Conservation (phyloP, 2,888 invertebrate species). For the Habroteleia sp. region DNA sequence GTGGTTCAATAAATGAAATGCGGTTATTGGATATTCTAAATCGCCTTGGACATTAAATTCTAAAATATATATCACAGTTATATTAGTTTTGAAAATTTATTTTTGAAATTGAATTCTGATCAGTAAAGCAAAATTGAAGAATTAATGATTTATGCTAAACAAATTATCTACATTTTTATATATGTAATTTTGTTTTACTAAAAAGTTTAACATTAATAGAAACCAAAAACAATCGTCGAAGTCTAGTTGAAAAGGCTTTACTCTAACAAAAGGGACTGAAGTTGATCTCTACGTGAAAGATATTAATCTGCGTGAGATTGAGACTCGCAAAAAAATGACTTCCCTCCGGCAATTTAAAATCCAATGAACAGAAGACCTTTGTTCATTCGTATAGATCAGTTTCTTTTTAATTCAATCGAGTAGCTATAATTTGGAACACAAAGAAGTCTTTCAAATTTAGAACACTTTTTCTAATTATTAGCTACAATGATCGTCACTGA, state of each 20-base stretch:
- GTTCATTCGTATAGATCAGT: conserved; percentile 54
- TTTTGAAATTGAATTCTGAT: background rate
- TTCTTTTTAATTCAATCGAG: conserved; percentile 60
- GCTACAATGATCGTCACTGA: conserved; percentile 3
- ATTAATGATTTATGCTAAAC: conserved; percentile 1
- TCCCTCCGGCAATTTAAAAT: conserved; percentile 62
- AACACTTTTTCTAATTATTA: conserved; percentile 54
- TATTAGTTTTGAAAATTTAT: no score
- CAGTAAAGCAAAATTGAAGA: background rate
- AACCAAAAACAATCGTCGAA: conserved; percentile 10
- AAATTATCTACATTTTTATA: conserved; percentile 1
- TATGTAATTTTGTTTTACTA: conserved; percentile 30
- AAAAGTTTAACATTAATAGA: conserved; percentile 10
- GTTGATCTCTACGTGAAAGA: conserved; percentile 66
- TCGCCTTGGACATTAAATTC: no score
- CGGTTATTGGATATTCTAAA: no score
- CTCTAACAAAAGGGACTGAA: conserved; percentile 55
- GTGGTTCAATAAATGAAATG: no score
- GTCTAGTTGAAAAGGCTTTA: conserved; percentile 48
- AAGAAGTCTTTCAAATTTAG: conserved; percentile 53
- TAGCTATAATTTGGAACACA: conserved; percentile 58
- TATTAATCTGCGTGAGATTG: conserved; percentile 64
- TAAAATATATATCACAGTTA: no score
- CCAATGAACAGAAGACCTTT: conserved; percentile 65
- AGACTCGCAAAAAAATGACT: conserved; percentile 63